phyloP scores from a whole-genome alignment of 2,797 vertebrate genomes.

The Momotus momota region DNA sequence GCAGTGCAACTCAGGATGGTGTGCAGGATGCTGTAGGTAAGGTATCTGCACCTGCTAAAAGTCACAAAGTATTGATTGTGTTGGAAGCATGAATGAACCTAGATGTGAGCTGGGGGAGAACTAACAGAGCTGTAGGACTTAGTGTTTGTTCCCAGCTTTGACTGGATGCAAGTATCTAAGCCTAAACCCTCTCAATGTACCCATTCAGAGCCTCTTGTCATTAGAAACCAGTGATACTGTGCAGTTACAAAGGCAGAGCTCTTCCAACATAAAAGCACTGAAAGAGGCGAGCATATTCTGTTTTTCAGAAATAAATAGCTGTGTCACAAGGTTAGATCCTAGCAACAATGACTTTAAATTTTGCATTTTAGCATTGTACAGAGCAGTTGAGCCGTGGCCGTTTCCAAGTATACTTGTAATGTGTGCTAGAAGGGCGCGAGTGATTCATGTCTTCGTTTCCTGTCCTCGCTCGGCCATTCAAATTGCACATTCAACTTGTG shows the following conservation, averaged over 20 bases:
- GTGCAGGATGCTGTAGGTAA: background rate
- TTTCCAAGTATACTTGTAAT: background rate
- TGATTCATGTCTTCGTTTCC: background rate
- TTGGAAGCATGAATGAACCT: background rate
- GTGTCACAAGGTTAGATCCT: background rate
- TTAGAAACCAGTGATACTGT: background rate
- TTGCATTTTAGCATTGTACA: conserved; percentile 1
- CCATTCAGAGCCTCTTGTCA: background rate
- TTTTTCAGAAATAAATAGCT: background rate
- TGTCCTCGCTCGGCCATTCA: background rate
- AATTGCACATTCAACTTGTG: background rate
- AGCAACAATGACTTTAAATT: background rate
- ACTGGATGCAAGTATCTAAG: background rate
- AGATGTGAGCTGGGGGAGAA: background rate
- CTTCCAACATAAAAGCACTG: background rate
- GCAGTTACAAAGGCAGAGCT: background rate
- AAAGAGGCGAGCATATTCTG: background rate
- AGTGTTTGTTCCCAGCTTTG: background rate
- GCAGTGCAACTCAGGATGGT: background rate
- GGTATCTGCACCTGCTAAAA: background rate
- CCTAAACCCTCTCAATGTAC: background rate
- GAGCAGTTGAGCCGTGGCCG: background rate
- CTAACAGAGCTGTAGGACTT: background rate
- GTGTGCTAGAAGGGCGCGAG: background rate
- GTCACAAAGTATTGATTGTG: background rate